Evolutionary conservation across 1,140 invertebrate species (phyloP), one percentile per base, ranked within the genome.

Genomic region (Brachionus rotundiformis): DNA sequence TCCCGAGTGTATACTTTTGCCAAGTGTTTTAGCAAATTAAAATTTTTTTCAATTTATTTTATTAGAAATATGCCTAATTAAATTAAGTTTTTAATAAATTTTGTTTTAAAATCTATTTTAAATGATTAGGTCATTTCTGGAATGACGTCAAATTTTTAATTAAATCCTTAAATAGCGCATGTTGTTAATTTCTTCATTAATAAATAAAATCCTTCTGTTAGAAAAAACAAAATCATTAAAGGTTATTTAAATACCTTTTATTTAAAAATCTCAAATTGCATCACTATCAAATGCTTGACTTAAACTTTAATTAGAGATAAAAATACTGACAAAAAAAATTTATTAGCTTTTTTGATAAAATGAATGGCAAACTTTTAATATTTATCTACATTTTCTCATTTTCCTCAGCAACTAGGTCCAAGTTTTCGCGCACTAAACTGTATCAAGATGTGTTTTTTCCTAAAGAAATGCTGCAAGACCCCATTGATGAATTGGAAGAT

Each of bases 61-160:
- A 54, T 54, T 54, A 54, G 47, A 54, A 54, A 54, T 19, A 54
- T 54, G 47, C 23, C 47, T 54, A 54, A 54, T 54, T 54, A 4
- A 54, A 54, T 54, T 54, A 54, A 54, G 23, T 54, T 54, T 54
- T 54, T 54, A 54, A 54, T 54, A 54, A 54, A 54, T 54, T 54
- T 54, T 54, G 23, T 13, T 54, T 8, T 54, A 54, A 25, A 54
- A 54, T 25, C n/a, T 54, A 2, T 54, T 54, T 8, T 19, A 16
- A 16, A 19, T 54, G 47, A n/a, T 54, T 54, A 54, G 47, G 47
- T 54, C 47, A 54, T 5, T 54, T 54, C 4, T 54, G 6, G 4
- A 8, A 16, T 54, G 47, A 54, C 47, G 19, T 54, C 47, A 54
- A 25, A 19, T 54, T 54, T n/a, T 54, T 8, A 54, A 54, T 54